phyloP scores from a whole-genome alignment of 2,888 invertebrate species.

The Heliconius hortense region DNA sequence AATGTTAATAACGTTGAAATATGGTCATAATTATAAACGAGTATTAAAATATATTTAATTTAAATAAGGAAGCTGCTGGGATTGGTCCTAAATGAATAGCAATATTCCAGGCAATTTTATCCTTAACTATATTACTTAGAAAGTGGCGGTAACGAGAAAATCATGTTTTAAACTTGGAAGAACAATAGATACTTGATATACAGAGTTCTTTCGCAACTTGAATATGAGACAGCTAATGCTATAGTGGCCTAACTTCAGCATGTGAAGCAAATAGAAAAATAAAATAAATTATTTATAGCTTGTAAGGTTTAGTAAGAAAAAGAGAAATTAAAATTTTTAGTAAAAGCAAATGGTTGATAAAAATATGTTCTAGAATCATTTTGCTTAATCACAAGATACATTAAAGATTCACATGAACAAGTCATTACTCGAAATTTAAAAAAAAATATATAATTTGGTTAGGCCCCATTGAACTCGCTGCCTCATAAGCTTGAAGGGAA shows the following conservation, averaged over 20 bases:
- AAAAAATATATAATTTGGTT: not conserved
- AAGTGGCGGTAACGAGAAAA: constrained; percentile 35
- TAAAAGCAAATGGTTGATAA: not conserved
- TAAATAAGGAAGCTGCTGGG: not conserved
- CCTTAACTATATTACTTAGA: constrained; percentile 20
- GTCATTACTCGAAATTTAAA: not conserved
- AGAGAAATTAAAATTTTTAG: not conserved
- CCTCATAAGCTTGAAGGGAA: constrained; percentile 53
- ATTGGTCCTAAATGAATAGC: constrained; percentile 22
- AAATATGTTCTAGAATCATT: not conserved
- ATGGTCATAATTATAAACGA: not conserved
- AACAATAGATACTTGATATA: constrained; percentile 53
- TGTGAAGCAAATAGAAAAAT: not conserved
- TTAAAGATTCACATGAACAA: not conserved
- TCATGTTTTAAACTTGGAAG: constrained; percentile 50
- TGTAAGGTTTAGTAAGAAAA: not conserved
- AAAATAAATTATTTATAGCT: not conserved
- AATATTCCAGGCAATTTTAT: constrained; percentile 26
- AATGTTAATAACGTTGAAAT: not conserved
- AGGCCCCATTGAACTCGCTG: constrained; percentile 14
- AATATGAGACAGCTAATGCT: constrained; percentile 40
- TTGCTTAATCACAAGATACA: no score
- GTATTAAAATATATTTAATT: constrained; percentile 6
- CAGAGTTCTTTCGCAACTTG: constrained; percentile 42
- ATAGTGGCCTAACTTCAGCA: constrained; percentile 1